Conservation (phyloP, 2,888 invertebrate species). For the Steinernema hermaphroditum region DNA sequence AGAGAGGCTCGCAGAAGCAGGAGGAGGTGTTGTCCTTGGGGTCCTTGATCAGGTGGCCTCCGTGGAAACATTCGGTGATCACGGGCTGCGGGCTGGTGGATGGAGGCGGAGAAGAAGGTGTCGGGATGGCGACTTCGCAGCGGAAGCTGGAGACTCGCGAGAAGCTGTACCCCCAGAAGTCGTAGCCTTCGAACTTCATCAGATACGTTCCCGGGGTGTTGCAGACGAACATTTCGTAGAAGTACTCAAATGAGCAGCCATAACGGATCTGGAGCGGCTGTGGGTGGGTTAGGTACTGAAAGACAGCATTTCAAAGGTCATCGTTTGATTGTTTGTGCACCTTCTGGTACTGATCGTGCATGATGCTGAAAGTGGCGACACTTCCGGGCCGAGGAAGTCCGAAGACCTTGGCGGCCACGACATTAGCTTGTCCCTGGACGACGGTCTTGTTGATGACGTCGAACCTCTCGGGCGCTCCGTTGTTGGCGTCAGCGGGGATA, state of each 20-base stretch:
- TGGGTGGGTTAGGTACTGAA: slow-evolving; percentile 42
- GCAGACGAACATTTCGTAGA: slow-evolving; percentile 47
- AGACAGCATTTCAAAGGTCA: not conserved
- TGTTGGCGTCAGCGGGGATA: not conserved
- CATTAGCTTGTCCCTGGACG: not conserved
- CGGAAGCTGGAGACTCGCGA: slow-evolving; percentile 45
- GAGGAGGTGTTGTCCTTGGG: slow-evolving; percentile 39
- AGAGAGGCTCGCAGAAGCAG: slow-evolving; percentile 49
- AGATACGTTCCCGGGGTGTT: slow-evolving; percentile 30
- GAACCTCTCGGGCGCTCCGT: not conserved
- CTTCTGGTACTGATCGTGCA: not conserved
- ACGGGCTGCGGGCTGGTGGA: slow-evolving; percentile 33
- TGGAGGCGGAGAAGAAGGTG: slow-evolving; percentile 32
- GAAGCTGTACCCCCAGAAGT: slow-evolving; percentile 50
- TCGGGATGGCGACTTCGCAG: slow-evolving; percentile 40
- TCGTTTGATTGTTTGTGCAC: not conserved
- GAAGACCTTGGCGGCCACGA: not conserved
- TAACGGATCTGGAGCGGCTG: slow-evolving; percentile 44
- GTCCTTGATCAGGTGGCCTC: slow-evolving; percentile 34
- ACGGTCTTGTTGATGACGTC: not conserved
- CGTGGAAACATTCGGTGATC: slow-evolving; percentile 12
- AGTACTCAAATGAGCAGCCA: slow-evolving; percentile 51
- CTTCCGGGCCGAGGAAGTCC: not conserved
- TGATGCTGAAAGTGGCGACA: not conserved
- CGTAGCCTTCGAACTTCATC: slow-evolving; percentile 47